Evolutionary conservation across 1,140 invertebrate species (phyloP), one percentile per base, ranked within the genome.

Genomic region (Lucilia sericata): DNA sequence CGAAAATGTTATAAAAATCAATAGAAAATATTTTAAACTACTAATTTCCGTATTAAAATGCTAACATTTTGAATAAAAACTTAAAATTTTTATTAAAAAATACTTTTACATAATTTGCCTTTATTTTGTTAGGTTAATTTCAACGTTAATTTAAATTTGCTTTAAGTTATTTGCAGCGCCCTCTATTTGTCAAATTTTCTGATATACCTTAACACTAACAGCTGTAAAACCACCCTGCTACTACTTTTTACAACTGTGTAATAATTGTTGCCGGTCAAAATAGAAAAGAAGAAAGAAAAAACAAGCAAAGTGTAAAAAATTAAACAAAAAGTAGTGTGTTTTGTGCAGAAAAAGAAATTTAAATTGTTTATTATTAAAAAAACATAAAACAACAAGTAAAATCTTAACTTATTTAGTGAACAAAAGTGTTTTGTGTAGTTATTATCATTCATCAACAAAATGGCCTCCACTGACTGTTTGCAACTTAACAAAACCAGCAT

Each of bases 401-500:
- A 1, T 75, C 1, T 12, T 12, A 75, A 75, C 4, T 74, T 17
- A 21, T 74, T 14, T 75, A 30, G 25, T 21, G 65, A 9, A 30
- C 25, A 51, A 55, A 81, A 81, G n/a, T 80, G 14, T 78, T 21
- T 14, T 55, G 36, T 25, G 7, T 55, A 0, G 5, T 25, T 74
- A 30, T 74, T 7, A 21, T 8, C 9, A 25, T 21, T 74, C 25
- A 30, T 25, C 19, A n/a, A 9, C 2, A 49, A 55, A n/a, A 83
- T 74, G 65, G 10, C 82, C 2, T 49, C 49, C 30, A 85, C 84
- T 13, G 84, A 85, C 34, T 70, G 70, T 55, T 85, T 85, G 14
- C 75, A 85, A 17, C 42, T 85, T 5, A 85, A 85, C 75, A 75
- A 83, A 36, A 83, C 74, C 1, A 25, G 49, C 2, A 85, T 85